phyloP scores from a whole-genome alignment of 2,888 invertebrate genomes.

The Drosophila paramelanica region DNA sequence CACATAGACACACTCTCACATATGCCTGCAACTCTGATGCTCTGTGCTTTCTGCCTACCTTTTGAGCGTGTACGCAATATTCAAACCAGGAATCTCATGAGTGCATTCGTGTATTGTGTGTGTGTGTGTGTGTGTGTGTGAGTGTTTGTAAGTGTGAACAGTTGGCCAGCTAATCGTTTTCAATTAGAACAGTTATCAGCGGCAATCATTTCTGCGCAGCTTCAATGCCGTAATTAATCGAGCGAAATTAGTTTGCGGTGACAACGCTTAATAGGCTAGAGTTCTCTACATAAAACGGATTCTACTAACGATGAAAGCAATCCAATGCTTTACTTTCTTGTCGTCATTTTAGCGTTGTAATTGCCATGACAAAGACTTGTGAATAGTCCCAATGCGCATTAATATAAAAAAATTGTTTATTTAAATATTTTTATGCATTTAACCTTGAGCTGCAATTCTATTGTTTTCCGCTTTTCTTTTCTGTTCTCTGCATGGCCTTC shows the following conservation, averaged over 20 bases:
- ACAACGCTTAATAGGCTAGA: constrained; percentile 1
- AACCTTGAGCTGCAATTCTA: too few relatives aligned
- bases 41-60: not conserved
- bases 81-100: constrained; percentile 37
- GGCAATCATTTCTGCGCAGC: constrained; percentile 20
- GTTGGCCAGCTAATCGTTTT: constrained; percentile 39
- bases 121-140: not conserved
- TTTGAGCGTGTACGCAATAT: constrained; percentile 34
- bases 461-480: too few relatives aligned
- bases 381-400: too few relatives aligned
- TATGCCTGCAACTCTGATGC: not conserved
- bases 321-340: not conserved
- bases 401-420: too few relatives aligned
- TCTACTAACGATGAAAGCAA: not conserved
- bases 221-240: constrained; percentile 26
- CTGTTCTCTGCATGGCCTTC: not conserved
- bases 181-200: constrained; percentile 45
- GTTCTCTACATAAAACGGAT: not conserved
- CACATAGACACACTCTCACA: not conserved
- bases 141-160: constrained; percentile 8
- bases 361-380: too few relatives aligned
- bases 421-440: too few relatives aligned
- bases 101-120: not conserved
- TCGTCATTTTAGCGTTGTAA: too few relatives aligned
- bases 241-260: constrained; percentile 19